Evolutionary conservation across 2,113 vertebrate genomes (phyloP), one percentile per base, ranked within the genome.

Genomic region (Rhodinocichla rosea): DNA sequence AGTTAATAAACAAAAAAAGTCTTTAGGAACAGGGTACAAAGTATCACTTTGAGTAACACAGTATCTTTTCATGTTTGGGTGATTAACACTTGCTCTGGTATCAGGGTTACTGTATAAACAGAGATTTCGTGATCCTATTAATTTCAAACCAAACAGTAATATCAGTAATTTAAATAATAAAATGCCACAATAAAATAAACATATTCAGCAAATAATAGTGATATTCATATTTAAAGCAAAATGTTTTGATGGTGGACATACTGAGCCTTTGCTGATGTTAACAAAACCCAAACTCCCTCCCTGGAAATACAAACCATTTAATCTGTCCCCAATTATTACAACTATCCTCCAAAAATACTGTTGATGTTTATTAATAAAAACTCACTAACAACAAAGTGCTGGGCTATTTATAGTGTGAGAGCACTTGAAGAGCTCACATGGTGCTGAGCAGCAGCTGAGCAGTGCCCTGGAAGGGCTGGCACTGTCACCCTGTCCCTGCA

Each of bases 21-120:
- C 85, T 97, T 98, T 91, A 98, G 93, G 91, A 91, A 75, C 11
- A 84, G 45, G 81, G 88, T 75, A 71, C 37, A 77, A 52, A 80
- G 53, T 50, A 37, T 37, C 20, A 40, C 37, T 44, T 32, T 16
- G 26, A 92, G 50, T 49, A 88, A 65, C 28, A 82, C 37, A 57
- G 16, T 16, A n/a, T 23, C 16, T 55, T 83, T 64, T 26, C 11
- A 56, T 21, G 17, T 7, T 19, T 10, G 4, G 5, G 28, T 44
- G 16, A 62, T 91, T 79, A 64, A 74, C 33, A 47, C 12, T 20
- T 57, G 65, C 53, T 87, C 79, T 47, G 37, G 6, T 59, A 84
- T 35, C 6, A 39, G 6, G 7, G 45, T 40, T 70, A 57, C 30
- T 84, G 22, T 10, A 63, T 26, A 49, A 90, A 53, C 42, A 79